Percentiles rank a stretch among this genome's conserved stretches.
These are phyloP conservation scores for Microcaecilia unicolor DNA, from an alignment of 2,797 vertebrate species.

Conservation along the genomic window DNA sequence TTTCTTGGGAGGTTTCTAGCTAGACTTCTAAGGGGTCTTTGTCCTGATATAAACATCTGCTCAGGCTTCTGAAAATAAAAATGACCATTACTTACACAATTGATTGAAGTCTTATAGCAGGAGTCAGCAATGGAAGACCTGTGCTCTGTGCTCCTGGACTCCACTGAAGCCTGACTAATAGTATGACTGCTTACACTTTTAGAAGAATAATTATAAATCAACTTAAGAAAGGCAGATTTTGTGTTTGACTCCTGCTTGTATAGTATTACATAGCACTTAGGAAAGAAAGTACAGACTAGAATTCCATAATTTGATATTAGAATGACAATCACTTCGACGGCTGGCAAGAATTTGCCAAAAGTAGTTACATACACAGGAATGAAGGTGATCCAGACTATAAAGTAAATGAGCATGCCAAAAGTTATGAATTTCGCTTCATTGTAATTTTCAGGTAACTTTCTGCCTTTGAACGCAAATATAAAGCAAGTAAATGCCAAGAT, in stretches of 20 bases:
- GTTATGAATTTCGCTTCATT: constrained; percentile 86
- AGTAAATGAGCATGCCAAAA: constrained; percentile 83
- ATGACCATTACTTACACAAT: constrained; percentile 23
- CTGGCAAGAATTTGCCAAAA: constrained; percentile 68
- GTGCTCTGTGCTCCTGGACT: constrained; percentile 16
- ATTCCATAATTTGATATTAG: constrained; percentile 82
- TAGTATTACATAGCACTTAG: constrained; percentile 80
- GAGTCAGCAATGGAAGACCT: background rate
- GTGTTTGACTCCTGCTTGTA: constrained; percentile 78
- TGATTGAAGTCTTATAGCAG: background rate
- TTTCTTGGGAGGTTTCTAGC: constrained; percentile 24
- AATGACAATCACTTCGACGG: constrained; percentile 80
- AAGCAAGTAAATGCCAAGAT: constrained; percentile 74
- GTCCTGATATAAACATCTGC: constrained; percentile 3
- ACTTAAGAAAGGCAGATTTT: constrained; percentile 68
- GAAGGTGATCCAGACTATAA: constrained; percentile 81
- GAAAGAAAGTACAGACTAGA: constrained; percentile 75
- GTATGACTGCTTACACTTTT: constrained; percentile 39
- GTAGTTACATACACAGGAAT: constrained; percentile 72
- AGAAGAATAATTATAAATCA: constrained; percentile 65
- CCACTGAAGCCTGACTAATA: constrained; percentile 41
- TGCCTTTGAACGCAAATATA: constrained; percentile 74
- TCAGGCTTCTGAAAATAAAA: constrained; percentile 16
- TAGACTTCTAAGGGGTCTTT: background rate
- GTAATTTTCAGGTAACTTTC: constrained; percentile 80